phyloP scores from a whole-genome alignment of 1,140 invertebrate genomes.

The Drosophila biarmipes region DNA sequence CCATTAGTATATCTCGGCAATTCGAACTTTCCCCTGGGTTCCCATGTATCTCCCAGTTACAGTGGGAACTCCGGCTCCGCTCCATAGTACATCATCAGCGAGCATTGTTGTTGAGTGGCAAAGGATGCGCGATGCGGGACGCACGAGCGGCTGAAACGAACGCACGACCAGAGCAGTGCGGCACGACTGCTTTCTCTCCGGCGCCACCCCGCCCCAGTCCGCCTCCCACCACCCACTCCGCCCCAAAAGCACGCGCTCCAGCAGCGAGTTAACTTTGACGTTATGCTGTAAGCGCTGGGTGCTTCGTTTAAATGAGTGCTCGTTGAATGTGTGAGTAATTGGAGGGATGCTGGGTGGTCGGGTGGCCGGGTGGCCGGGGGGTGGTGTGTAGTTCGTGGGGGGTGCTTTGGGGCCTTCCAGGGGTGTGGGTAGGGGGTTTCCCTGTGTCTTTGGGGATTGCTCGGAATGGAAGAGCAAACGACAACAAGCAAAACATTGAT shows the following conservation, averaged over 20 bases:
- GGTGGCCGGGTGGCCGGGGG: constrained; percentile 10
- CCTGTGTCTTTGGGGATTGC: constrained; percentile 12
- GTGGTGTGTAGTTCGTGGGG: constrained; percentile 1
- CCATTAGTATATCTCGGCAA: not conserved
- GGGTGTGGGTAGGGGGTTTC: not conserved
- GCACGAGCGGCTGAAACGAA: constrained; percentile 55
- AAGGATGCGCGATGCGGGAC: constrained; percentile 63
- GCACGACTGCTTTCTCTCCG: constrained; percentile 35
- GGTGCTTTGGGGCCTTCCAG: too few relatives aligned
- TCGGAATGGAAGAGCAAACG: constrained; percentile 68
- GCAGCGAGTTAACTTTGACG: constrained; percentile 76
- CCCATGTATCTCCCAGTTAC: constrained; percentile 6
- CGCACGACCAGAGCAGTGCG: constrained; percentile 32
- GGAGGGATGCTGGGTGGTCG: constrained; percentile 57
- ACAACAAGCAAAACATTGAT: constrained; percentile 74
- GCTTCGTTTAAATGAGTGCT: constrained; percentile 82
- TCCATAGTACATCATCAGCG: constrained; percentile 59
- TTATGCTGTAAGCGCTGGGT: constrained; percentile 77
- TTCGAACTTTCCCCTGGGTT: not conserved
- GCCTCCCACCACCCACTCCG: constrained; percentile 1
- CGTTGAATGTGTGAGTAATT: constrained; percentile 82
- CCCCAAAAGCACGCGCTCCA: constrained; percentile 50
- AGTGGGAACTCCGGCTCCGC: constrained; percentile 4
- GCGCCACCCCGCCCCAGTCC: not conserved
- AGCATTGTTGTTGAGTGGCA: constrained; percentile 48